A percentile compares a stretch with the other conserved stretches of the same genome.
These are phyloP conservation scores for Potorous gilbertii DNA, from an alignment of 2,797 vertebrate genomes.

Conservation along the genomic window DNA sequence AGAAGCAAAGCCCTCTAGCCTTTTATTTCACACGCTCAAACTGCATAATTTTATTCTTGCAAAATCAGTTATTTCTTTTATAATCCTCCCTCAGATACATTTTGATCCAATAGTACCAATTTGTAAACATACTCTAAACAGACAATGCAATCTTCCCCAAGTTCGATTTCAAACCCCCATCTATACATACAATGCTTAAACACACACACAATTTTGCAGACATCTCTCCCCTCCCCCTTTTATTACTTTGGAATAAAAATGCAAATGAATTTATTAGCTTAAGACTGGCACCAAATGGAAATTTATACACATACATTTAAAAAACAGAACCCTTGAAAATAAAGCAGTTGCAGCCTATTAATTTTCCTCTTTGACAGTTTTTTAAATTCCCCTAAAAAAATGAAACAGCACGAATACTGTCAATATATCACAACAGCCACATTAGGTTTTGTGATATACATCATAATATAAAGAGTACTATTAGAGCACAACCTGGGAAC, in stretches of 20 bases:
- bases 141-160: constrained; percentile 70
- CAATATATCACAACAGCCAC: constrained; percentile 98
- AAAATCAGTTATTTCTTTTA: constrained; percentile 65
- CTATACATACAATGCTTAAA: constrained; percentile 6
- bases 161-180: constrained; percentile 62
- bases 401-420: constrained; percentile 92
- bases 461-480: constrained; percentile 99
- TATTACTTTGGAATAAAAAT: constrained; percentile 86
- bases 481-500: constrained; percentile 99
- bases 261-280: constrained; percentile 87
- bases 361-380: constrained; percentile 88
- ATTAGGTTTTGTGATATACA: constrained; percentile 99
- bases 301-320: constrained; percentile 87
- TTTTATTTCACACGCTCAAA: constrained; percentile 73
- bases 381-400: constrained; percentile 87
- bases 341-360: constrained; percentile 86
- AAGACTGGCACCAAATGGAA: constrained; percentile 85
- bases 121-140: constrained; percentile 75
- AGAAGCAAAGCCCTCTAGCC: constrained; percentile 44
- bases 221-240: constrained; percentile 59
- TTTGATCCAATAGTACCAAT: constrained; percentile 68
- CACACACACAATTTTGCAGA: background rate
- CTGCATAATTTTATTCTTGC: constrained; percentile 53
- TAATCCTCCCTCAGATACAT: constrained; percentile 50
- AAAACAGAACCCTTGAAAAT: constrained; percentile 84